Conservation (phyloP, 2,888 invertebrate species). For the Rugalucina vietnamica region DNA sequence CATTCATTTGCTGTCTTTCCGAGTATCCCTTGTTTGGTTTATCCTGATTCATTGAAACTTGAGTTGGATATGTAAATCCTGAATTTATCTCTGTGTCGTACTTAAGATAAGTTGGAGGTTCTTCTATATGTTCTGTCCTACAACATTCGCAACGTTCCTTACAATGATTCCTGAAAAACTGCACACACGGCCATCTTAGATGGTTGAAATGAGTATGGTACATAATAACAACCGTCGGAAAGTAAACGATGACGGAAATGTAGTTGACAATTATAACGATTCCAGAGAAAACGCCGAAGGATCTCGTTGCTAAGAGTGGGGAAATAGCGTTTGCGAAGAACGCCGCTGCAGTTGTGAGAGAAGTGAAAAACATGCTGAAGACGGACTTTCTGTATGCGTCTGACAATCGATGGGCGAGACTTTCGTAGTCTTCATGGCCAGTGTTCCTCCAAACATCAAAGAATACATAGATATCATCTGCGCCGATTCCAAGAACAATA, state of each 20-base stretch:
- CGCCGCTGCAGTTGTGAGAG: slow-evolving; percentile 69
- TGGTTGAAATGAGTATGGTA: slow-evolving; percentile 64
- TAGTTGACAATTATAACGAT: slow-evolving; percentile 69
- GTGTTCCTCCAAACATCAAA: slow-evolving; percentile 70
- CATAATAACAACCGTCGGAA: slow-evolving; percentile 66
- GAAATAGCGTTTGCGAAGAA: slow-evolving; percentile 71
- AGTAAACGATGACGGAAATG: slow-evolving; percentile 70
- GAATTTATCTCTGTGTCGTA: background rate
- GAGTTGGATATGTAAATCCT: background rate
- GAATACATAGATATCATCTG: slow-evolving; percentile 69
- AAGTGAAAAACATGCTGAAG: slow-evolving; percentile 71
- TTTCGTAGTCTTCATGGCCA: slow-evolving; percentile 45
- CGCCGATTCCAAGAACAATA: slow-evolving; percentile 69
- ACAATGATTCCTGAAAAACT: background rate
- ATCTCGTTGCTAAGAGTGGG: slow-evolving; percentile 70
- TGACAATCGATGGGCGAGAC: slow-evolving; percentile 66
- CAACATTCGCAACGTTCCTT: background rate
- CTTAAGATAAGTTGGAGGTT: background rate
- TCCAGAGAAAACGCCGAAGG: slow-evolving; percentile 75
- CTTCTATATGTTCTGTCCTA: background rate
- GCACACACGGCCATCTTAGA: slow-evolving; percentile 53
- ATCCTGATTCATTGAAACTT: background rate
- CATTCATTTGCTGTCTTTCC: too few relatives aligned
- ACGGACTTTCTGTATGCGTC: slow-evolving; percentile 66
- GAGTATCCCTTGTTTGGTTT: background rate